phyloP scores from a whole-genome alignment of 1,140 invertebrate genomes.

The Lasioglossum albipes region DNA sequence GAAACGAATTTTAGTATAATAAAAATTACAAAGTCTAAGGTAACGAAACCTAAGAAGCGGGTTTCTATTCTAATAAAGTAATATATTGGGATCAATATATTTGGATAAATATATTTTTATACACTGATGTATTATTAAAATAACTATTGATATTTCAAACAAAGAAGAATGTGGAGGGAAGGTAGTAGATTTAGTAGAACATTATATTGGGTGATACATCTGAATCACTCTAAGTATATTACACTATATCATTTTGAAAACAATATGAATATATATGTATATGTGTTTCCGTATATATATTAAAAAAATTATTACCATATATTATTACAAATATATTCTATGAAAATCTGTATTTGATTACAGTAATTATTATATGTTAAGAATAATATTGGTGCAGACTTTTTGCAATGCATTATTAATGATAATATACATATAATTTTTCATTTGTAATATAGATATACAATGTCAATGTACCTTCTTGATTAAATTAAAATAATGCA shows the following conservation, averaged over 20 bases:
- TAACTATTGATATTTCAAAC: neutral
- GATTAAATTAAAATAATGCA: neutral
- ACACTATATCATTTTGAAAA: neutral
- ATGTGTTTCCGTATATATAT: neutral
- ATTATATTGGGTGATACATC: neutral
- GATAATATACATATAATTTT: neutral
- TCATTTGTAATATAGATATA: neutral
- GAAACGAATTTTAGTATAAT: neutral
- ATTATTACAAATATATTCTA: neutral
- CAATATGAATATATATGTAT: conserved; percentile 19
- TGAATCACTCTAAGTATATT: neutral
- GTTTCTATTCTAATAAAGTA: neutral
- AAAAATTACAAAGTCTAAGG: neutral
- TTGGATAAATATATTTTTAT: conserved; percentile 27
- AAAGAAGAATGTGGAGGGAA: conserved; percentile 8
- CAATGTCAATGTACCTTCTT: neutral
- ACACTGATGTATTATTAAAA: neutral
- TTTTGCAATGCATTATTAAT: neutral
- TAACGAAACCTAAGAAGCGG: neutral
- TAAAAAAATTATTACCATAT: neutral
- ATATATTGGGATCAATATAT: conserved; percentile 5
- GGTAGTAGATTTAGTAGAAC: conserved; percentile 8
- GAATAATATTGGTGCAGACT: neutral
- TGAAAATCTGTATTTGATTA: conserved; percentile 10
- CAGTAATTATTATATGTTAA: neutral